Evolutionary conservation across 2,888 invertebrate genomes (phyloP), one percentile per base, ranked within the genome.

Genomic region (Lampropteryx suffumata): DNA sequence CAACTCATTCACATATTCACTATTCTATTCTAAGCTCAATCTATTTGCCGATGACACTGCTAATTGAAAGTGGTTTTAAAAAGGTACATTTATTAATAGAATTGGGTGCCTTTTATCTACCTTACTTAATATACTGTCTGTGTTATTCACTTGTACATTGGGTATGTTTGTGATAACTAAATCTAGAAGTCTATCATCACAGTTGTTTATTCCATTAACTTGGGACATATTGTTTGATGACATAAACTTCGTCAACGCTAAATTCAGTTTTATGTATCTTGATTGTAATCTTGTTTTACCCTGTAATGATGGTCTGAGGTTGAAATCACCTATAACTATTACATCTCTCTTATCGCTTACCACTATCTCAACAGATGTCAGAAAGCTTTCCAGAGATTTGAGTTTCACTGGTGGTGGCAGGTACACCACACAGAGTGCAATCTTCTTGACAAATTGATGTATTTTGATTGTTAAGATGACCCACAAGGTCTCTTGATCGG

Each of bases 21-120:
- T n/a, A n/a, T n/a, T n/a, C n/a, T n/a, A n/a, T n/a, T n/a, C n/a
- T n/a, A n/a, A n/a, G n/a, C n/a, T n/a, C n/a, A n/a, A n/a, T n/a
- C n/a, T n/a, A n/a, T n/a, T n/a, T n/a, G n/a, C n/a, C n/a, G n/a
- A n/a, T n/a, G n/a, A n/a, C n/a, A n/a, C n/a, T n/a, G n/a, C n/a
- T n/a, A n/a, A n/a, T n/a, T n/a, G n/a, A n/a, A n/a, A n/a, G n/a
- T n/a, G n/a, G n/a, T 11, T 37, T 33, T 10, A 30, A 13, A 24
- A 36, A 17, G 28, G 27, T 35, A 35, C 27, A 10, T 44, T 39
- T 29, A 40, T 40, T 11, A 30, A 30, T 11, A 30, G 30, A 30
- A 21, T 40, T 17, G 33, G 32, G 33, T 39, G 39, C 17, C 9
- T 34, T 13, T 14, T 21, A 9, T 49, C 28, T 29, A 39, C 5